A percentile compares a stretch with the other conserved stretches of the same genome.
Evolutionary conservation across 2,113 vertebrate genomes (phyloP).

Genomic region (Synchiropus splendidus): DNA sequence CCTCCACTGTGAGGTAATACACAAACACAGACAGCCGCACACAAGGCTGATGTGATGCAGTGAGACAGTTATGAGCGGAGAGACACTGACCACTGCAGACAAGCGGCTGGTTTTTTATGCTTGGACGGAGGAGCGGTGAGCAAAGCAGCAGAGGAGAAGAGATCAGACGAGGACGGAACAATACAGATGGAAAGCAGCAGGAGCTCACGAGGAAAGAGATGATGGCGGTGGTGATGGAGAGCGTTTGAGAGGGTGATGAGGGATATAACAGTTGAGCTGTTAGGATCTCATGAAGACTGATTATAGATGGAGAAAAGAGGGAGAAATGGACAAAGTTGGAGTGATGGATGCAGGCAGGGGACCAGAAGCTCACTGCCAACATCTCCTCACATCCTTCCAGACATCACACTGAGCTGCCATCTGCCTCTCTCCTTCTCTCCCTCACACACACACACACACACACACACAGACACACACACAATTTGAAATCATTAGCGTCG

Average conservation of each 20-base stretch:
- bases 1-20: slow-evolving; percentile 13
- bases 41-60: slow-evolving; percentile 22
- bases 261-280: slow-evolving; percentile 15
- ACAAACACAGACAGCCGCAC: slow-evolving; percentile 5
- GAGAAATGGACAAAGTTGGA: slow-evolving; percentile 17
- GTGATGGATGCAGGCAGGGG: slow-evolving; percentile 60
- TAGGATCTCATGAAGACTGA: slow-evolving; percentile 35
- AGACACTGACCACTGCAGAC: slow-evolving; percentile 34
- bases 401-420: slow-evolving; percentile 62
- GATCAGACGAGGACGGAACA: slow-evolving; percentile 28
- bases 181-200: slow-evolving; percentile 30
- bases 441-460: slow-evolving; percentile 6
- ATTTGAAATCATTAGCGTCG: slow-evolving; percentile 41
- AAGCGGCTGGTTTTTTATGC: slow-evolving; percentile 19
- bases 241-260: slow-evolving; percentile 28
- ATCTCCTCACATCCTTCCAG: slow-evolving; percentile 62
- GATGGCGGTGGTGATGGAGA: slow-evolving; percentile 22
- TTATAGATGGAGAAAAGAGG: slow-evolving; percentile 28
- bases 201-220: slow-evolving; percentile 22
- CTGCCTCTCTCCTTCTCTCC: slow-evolving; percentile 37
- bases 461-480: slow-evolving; percentile 12
- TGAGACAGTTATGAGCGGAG: slow-evolving; percentile 23
- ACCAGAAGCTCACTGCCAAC: slow-evolving; percentile 61
- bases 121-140: slow-evolving; percentile 7
- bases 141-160: slow-evolving; percentile 7